These are phyloP conservation scores for Chrysolina americana DNA, from an alignment of 2,888 invertebrate genomes.

Conservation along the genomic window DNA sequence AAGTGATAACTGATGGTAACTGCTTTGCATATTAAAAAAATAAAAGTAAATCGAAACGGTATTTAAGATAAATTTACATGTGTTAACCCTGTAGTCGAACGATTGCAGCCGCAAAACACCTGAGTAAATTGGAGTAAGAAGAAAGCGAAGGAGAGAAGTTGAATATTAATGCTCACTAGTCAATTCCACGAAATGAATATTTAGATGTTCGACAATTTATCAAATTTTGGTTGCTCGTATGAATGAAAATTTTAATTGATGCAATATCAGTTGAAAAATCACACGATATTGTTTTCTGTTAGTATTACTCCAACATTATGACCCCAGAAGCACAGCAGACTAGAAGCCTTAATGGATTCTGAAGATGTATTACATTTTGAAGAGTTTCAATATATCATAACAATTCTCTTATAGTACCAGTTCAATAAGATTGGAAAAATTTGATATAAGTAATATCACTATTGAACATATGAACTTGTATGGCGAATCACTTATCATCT, in stretches of 20 bases:
- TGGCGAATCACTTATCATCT: too few relatives aligned
- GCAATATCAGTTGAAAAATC: neutral
- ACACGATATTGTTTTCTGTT: too few relatives aligned
- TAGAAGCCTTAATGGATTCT: too few relatives aligned
- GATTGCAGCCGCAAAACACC: slow-evolving; percentile 26
- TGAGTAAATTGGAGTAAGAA: neutral
- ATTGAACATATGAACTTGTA: too few relatives aligned
- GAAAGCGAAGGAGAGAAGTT: neutral
- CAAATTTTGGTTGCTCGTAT: neutral
- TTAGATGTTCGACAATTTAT: slow-evolving; percentile 5
- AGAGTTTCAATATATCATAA: too few relatives aligned
- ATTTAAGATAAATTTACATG: slow-evolving; percentile 63
- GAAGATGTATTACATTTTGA: too few relatives aligned
- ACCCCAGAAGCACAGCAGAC: too few relatives aligned
- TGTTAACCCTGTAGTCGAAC: slow-evolving; percentile 52
- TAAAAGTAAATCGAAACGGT: slow-evolving; percentile 62
- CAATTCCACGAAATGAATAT: slow-evolving; percentile 22
- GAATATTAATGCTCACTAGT: slow-evolving; percentile 16
- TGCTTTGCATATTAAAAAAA: slow-evolving; percentile 61
- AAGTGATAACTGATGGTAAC: slow-evolving; percentile 45
- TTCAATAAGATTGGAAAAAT: too few relatives aligned
- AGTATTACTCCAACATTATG: too few relatives aligned
- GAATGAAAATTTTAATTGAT: neutral
- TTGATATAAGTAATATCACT: too few relatives aligned
- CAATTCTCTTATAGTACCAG: too few relatives aligned